Evolutionary conservation across 2,797 vertebrate genomes (phyloP).

Genomic region (Champsocephalus esox): DNA sequence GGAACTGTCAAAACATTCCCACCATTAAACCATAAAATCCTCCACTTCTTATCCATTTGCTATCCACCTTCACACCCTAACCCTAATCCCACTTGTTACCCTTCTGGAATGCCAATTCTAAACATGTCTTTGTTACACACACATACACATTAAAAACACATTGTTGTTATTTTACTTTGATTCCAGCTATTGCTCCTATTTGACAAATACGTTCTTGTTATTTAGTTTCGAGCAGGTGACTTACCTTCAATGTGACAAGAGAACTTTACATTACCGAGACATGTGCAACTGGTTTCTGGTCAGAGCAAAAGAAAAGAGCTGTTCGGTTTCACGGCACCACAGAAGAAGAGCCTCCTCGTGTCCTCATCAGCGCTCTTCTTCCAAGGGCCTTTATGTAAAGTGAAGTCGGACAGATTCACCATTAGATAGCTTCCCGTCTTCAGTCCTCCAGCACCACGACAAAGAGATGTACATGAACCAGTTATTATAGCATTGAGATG

Average conservation of each 20-base stretch:
- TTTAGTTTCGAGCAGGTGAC: not conserved
- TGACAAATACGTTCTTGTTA: too few species aligned
- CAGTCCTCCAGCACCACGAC: conserved; percentile 10
- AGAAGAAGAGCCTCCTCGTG: not conserved
- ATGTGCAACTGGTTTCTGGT: not conserved
- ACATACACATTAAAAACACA: too few species aligned
- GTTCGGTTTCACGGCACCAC: not conserved
- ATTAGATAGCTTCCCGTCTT: conserved; percentile 18
- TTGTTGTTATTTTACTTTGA: too few species aligned
- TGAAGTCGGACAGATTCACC: conserved; percentile 24
- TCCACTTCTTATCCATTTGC: too few species aligned
- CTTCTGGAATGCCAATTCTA: too few species aligned
- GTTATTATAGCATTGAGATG: conserved; percentile 32
- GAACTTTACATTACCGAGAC: not conserved
- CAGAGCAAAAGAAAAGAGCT: not conserved
- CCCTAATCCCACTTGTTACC: too few species aligned
- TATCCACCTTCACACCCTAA: too few species aligned
- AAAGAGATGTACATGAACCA: conserved; percentile 26
- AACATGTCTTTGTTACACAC: too few species aligned
- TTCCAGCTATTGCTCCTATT: too few species aligned
- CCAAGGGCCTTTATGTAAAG: conserved; percentile 11
- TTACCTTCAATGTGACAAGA: not conserved
- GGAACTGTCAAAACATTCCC: too few species aligned
- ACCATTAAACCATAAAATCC: too few species aligned
- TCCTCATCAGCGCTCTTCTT: conserved; percentile 12